A percentile compares a stretch with the other conserved stretches of the same genome.
These are phyloP conservation scores for Brenthis daphne DNA, from an alignment of 2,888 invertebrate species.

Conservation along the genomic window DNA sequence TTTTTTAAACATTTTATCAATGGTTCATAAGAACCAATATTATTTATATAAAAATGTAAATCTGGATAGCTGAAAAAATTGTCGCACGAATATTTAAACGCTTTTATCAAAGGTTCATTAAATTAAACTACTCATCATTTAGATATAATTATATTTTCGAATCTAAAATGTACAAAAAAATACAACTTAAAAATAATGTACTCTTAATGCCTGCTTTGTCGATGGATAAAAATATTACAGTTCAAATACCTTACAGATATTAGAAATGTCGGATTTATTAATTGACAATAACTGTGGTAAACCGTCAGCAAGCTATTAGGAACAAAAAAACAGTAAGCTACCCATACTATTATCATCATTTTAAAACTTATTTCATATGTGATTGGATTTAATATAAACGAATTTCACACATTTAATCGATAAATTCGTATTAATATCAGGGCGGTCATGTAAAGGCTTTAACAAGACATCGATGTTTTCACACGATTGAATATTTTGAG, in stretches of 20 bases:
- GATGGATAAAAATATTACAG: constrained; percentile 66
- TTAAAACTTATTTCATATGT: constrained; percentile 40
- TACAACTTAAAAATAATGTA: constrained; percentile 87
- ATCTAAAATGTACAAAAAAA: constrained; percentile 89
- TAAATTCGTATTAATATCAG: constrained; percentile 78
- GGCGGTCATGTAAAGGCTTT: constrained; percentile 76
- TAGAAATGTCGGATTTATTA: constrained; percentile 64
- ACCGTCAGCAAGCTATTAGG: constrained; percentile 71
- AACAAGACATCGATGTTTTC: constrained; percentile 66
- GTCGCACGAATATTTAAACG: too few relatives aligned
- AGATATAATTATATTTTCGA: constrained; percentile 87
- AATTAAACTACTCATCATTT: constrained; percentile 67
- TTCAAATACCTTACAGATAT: constrained; percentile 61
- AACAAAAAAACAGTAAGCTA: constrained; percentile 67
- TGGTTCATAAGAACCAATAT: too few relatives aligned
- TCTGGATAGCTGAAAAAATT: too few relatives aligned
- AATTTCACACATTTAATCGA: constrained; percentile 62
- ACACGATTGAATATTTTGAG: constrained; percentile 63
- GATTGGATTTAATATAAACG: constrained; percentile 44
- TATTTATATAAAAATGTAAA: too few relatives aligned
- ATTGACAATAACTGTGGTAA: constrained; percentile 73
- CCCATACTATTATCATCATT: constrained; percentile 51
- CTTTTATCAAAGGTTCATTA: not conserved
- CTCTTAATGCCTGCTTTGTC: constrained; percentile 77
- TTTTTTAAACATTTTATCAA: too few relatives aligned